Evolutionary conservation across 1,140 invertebrate genomes (phyloP).

Genomic region (Neodiprion fabricii): DNA sequence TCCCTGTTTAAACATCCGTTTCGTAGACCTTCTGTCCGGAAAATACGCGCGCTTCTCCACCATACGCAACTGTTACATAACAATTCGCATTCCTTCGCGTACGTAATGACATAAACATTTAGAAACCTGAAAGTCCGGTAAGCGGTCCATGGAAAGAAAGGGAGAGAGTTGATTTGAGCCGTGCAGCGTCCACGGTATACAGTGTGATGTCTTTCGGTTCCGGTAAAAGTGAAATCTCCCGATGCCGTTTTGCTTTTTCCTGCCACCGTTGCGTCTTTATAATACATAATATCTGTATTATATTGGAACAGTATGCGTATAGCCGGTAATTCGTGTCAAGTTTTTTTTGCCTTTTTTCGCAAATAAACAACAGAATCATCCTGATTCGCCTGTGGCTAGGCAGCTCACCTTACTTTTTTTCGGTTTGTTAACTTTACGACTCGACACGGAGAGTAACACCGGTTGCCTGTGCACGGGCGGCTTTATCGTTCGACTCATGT

Average conservation of each 20-base stretch:
- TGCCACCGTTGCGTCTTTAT: background rate
- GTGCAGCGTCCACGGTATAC: background rate
- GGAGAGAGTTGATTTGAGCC: background rate
- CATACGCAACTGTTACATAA: background rate
- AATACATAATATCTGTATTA: background rate
- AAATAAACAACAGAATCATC: too few relatives aligned
- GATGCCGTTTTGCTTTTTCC: background rate
- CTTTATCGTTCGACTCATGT: too few relatives aligned
- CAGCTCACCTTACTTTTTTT: too few relatives aligned
- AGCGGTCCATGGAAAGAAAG: conserved; percentile 6
- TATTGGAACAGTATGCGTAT: background rate
- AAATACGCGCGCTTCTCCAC: background rate
- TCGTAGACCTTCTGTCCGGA: background rate
- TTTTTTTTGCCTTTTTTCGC: too few relatives aligned
- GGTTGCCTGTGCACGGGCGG: too few relatives aligned
- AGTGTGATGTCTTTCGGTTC: background rate
- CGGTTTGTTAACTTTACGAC: too few relatives aligned
- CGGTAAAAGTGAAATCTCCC: conserved; percentile 1
- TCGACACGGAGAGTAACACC: too few relatives aligned
- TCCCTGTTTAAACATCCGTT: too few relatives aligned
- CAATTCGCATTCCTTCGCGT: background rate
- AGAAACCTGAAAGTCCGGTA: conserved; percentile 7
- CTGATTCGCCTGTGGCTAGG: too few relatives aligned
- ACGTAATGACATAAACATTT: conserved; percentile 4
- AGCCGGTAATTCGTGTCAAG: too few relatives aligned